Evolutionary conservation across 2,888 invertebrate genomes (phyloP).

Genomic region (Nymphalis polychloros): DNA sequence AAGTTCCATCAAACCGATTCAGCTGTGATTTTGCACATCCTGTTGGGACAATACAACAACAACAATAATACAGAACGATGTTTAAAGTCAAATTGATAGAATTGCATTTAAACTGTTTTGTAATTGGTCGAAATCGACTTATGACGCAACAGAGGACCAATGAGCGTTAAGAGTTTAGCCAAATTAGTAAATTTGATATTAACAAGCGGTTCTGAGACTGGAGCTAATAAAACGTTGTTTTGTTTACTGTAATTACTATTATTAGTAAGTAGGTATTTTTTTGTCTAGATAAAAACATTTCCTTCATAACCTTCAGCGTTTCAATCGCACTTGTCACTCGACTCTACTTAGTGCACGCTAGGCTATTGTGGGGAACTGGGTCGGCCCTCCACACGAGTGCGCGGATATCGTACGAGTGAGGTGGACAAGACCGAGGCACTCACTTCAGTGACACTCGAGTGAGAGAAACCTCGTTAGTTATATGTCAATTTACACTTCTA

Average conservation of each 20-base stretch:
- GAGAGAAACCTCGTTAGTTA: conserved; percentile 23
- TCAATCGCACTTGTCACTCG: conserved; percentile 26
- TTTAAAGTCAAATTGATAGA: too few relatives aligned
- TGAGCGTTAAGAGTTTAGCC: too few relatives aligned
- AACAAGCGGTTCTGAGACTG: background rate
- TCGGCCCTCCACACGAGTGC: conserved; percentile 24
- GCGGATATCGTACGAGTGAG: conserved; percentile 16
- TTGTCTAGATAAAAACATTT: background rate
- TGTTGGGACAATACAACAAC: too few relatives aligned
- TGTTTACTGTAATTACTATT: background rate
- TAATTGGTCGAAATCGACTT: too few relatives aligned
- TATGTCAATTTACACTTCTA: conserved; percentile 24
- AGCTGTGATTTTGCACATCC: too few relatives aligned
- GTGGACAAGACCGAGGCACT: conserved; percentile 23
- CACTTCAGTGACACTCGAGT: conserved; percentile 16
- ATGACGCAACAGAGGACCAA: background rate
- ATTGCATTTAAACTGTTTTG: too few relatives aligned
- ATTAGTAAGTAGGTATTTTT: background rate
- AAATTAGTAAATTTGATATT: background rate
- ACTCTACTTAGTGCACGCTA: conserved; percentile 14
- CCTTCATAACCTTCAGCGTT: conserved; percentile 11
- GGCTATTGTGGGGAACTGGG: conserved; percentile 33
- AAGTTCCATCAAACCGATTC: too few relatives aligned
- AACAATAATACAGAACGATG: too few relatives aligned
- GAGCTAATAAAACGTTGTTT: too few relatives aligned